Evolutionary conservation across 64 coral and sea anemone species (phyloP), one percentile per base, ranked within the genome.

Genomic region (Stichodactyla helianthus): DNA sequence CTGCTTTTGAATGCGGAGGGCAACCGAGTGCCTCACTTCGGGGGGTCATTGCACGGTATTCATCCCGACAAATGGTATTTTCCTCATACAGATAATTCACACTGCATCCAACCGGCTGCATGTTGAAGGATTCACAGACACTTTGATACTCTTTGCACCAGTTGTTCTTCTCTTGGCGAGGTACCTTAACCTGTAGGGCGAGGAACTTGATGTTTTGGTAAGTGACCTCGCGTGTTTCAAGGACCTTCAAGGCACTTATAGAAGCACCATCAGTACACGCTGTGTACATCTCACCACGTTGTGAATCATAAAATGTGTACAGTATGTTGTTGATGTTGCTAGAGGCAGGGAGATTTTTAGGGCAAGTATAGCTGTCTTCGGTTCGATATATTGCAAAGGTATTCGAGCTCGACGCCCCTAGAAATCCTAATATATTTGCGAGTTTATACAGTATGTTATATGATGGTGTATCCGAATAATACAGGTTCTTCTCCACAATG

Each of bases 81-180:
- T 85, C 89, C 51, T 71, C 26, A 53, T 64, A 54, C 19, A 59
- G 20, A 59, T 85, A 90, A 19, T 52, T 20, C 13, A 19, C 20
- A 59, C 83, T 79, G 50, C 81, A 85, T 26, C 82, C 83, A 19
- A 83, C 64, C 12, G 89, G 89, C 60, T 85, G 81, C 15, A 17
- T 20, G 52, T 89, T 79, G 16, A 64, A 88, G 27, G 74, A 51
- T 64, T 57, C 27, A 53, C 87, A 89, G 9, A 89, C 20, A 18
- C 77, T 82, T 13, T 79, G 71, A 54, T 89, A 89, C 25, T 79
- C 87, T 27, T 15, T 60, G 77, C 87, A 89, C 87, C 87, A 89
- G 50, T 89, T 82, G 54, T 82, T 55, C 18, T 22, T 26, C 17
- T 61, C 54, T 7, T 63, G 54, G 7, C 19, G 44, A 20, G 52